Evolutionary conservation across 2,888 invertebrate genomes (phyloP).

Genomic region (Melanchra persicariae): DNA sequence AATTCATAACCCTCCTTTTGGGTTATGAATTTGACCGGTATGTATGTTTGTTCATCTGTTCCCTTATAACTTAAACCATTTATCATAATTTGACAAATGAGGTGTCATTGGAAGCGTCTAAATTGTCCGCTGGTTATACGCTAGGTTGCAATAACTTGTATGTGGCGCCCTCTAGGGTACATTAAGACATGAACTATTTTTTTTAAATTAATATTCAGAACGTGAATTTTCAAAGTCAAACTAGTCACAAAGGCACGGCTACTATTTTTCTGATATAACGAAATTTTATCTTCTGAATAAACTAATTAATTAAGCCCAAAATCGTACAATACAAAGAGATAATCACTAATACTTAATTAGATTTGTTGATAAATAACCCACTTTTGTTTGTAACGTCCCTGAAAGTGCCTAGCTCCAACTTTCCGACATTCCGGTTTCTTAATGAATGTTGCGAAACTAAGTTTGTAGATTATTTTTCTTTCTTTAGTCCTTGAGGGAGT

Average conservation of each 20-base stretch:
- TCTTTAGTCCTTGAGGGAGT: constrained; percentile 65
- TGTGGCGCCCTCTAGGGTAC: too few species aligned
- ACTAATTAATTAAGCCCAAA: constrained; percentile 15
- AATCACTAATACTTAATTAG: constrained; percentile 47
- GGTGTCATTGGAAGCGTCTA: too few species aligned
- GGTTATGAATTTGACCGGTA: too few species aligned
- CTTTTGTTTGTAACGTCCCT: constrained; percentile 39
- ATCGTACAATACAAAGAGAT: constrained; percentile 29
- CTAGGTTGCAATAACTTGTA: too few species aligned
- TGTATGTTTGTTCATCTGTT: too few species aligned
- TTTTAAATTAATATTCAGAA: too few species aligned
- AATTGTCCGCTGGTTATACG: too few species aligned
- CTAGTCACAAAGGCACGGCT: background rate
- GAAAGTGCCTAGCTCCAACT: constrained; percentile 46
- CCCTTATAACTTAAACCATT: too few species aligned
- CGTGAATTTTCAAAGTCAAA: too few species aligned
- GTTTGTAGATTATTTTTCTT: constrained; percentile 58
- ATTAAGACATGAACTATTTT: too few species aligned
- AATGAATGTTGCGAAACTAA: constrained; percentile 53
- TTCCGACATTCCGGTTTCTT: constrained; percentile 43
- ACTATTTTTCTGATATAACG: background rate
- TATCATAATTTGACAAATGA: too few species aligned
- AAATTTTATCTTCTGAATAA: constrained; percentile 3
- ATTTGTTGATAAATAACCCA: constrained; percentile 47
- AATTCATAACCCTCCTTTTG: too few species aligned